Base-by-base conservation (phyloP, 2,113 vertebrate species). In the Atractosteus spatula region DNA sequence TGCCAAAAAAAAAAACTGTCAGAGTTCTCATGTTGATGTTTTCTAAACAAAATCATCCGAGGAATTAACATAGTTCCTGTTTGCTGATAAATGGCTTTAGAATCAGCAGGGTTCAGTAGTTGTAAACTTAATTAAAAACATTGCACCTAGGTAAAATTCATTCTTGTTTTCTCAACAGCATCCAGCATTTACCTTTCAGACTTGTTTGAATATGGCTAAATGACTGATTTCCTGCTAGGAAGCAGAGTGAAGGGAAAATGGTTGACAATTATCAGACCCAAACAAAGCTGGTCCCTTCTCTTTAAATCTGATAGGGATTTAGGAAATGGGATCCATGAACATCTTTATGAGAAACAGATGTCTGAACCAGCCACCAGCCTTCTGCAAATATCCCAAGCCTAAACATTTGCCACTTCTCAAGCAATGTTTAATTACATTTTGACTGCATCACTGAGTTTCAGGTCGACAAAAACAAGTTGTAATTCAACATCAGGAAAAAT, bases 341-440 rank as follows among this genome's bases (percentile, higher is more conserved):
- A 68, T 73, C 83, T 84, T 72, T 80, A 88, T 83, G 84, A 84
- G 79, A 81, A 89, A 86, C 87, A 92, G 89, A 89, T 89, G 89
- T 89, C 76, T 73, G 78, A 76, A 73, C 81, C 69, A 73, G 78
- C 71, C 77, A 85, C 76, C 75, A 66, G 73, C 71, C 72, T 74
- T 82, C 78, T 67, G 71, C 77, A 79, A 75, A 79, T 74, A 77
- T 71, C 75, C 72, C 12, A 68, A 56, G 71, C 59, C 65, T 73
- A n/a, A 43, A 73, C 54, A 73, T 73, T 51, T 44, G 17, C 44
- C 14, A 43, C 55, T 51, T 51, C 47, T 51, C 10, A 10, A 10
- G 47, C 47, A 51, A 29, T 29, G 29, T 29, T 29, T 2, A 29
- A 29, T 29, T 29, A 29, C 29, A 29, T 29, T 29, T 29, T 29